Evolutionary conservation across 2,797 vertebrate genomes (phyloP), one percentile per base, ranked within the genome.

Genomic region (Rhodeus uyekii): DNA sequence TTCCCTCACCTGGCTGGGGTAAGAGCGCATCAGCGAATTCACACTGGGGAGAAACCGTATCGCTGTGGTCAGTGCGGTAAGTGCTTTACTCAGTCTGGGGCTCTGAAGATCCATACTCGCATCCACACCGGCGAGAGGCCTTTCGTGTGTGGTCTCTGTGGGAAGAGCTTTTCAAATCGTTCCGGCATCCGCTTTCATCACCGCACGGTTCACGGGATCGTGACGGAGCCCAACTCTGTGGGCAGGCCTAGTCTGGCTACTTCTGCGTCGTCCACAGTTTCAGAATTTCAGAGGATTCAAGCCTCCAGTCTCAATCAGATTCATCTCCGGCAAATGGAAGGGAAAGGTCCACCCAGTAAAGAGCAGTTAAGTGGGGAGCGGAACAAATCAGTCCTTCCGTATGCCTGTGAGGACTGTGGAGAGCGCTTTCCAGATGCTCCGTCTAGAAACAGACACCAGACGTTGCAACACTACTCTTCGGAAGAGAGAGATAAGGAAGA

Each of bases 21-120:
- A 22, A 89, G 94, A 34, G 94, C 94, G 1, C 95, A 96, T 83
- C 93, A 95, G 87, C 91, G 94, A 86, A 96, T 91, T 8, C 94
- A 96, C 91, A 96, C 95, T 0, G 95, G 95, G 5, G 95, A 95
- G 85, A 95, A 95, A 82, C 95, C 95, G 7, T 96, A 95, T 90
- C 86, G 86, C 84, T 96, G 95, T 46, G 73, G n/a, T 46, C 93
- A 94, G 83, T 96, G 95, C 42, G 94, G 93, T 6, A 96, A 95
- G 78, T 92, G 94, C 78, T 95, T 96, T 87, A 95, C 94, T n/a
- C 95, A 96, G 88, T 96, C 94, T 0, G 94, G 95, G 3, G 94
- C 95, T 9, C 88, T 96, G 3, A 95, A 95, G 86, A 94, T 95
- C 61, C 94, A 96, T 78, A 92, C 82, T 36, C 93, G 94, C 73